Conservation (phyloP, 2,797 vertebrate species). For the Nyctibius grandis region DNA sequence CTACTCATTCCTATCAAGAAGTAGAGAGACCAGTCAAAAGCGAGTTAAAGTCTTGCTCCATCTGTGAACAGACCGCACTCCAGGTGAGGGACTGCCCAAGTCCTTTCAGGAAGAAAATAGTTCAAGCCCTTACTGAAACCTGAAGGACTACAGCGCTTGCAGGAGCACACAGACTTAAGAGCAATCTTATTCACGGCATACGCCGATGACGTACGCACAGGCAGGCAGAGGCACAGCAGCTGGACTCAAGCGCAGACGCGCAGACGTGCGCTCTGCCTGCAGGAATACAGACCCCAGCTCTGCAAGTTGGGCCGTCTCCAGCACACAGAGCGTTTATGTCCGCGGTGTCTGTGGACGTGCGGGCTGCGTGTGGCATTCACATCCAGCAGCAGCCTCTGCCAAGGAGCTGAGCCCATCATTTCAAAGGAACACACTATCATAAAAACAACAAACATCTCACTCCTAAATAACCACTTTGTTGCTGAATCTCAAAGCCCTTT, state of each 20-base stretch:
- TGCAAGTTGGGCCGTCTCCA: not conserved
- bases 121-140: not conserved
- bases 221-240: not conserved
- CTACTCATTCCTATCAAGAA: not conserved
- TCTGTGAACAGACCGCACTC: not conserved
- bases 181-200: not conserved
- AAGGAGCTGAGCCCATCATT: not conserved
- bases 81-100: not conserved
- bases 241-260: not conserved
- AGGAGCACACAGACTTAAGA: not conserved
- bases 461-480: not conserved
- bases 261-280: not conserved
- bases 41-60: not conserved
- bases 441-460: not conserved
- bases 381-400: not conserved
- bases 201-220: not conserved
- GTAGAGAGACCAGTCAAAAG: not conserved
- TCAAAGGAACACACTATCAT: not conserved
- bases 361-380: not conserved
- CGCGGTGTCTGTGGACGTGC: accelerated
- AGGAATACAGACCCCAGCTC: not conserved
- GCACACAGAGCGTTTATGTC: accelerated
- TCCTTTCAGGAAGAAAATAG: not conserved
- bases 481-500: not conserved
- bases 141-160: not conserved